Percentiles rank a stretch among this genome's conserved stretches.
These are phyloP conservation scores for Drosophila rellima DNA, from an alignment of 2,888 invertebrate species.

Conservation along the genomic window DNA sequence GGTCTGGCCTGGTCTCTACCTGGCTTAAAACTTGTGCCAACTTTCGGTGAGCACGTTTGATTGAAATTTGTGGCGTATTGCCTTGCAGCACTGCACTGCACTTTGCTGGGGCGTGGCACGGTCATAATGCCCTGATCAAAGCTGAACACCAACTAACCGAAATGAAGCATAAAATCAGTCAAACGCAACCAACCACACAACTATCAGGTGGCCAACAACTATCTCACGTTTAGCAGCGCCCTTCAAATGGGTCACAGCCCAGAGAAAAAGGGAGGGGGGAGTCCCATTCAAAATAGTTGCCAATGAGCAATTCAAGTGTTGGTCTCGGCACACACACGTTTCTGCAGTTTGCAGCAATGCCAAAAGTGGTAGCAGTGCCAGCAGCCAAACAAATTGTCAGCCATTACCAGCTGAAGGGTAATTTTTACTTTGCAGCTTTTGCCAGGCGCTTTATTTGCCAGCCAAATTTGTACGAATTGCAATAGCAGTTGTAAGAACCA, in stretches of 20 bases:
- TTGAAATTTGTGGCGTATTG: slow-evolving; percentile 82
- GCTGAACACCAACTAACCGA: slow-evolving; percentile 37
- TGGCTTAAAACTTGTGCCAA: slow-evolving; percentile 69
- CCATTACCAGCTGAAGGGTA: slow-evolving; percentile 80
- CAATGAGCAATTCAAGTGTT: slow-evolving; percentile 16
- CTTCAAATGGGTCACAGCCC: slow-evolving; percentile 32
- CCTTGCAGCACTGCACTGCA: slow-evolving; percentile 48
- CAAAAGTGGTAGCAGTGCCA: slow-evolving; percentile 14
- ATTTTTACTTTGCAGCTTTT: slow-evolving; percentile 74
- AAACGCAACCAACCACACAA: slow-evolving; percentile 21
- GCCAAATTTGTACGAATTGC: slow-evolving; percentile 81
- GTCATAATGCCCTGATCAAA: slow-evolving; percentile 61
- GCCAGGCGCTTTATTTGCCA: slow-evolving; percentile 72
- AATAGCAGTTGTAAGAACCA: slow-evolving; percentile 67
- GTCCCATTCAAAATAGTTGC: slow-evolving; percentile 10
- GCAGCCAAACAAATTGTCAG: slow-evolving; percentile 76
- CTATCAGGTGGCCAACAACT: slow-evolving; percentile 1
- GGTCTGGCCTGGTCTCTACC: slow-evolving; percentile 31
- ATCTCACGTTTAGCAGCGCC: slow-evolving; percentile 43
- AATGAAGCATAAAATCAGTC: slow-evolving; percentile 57
- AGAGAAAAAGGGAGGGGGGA: slow-evolving; percentile 1
- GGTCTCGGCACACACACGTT: slow-evolving; percentile 35
- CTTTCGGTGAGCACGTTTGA: slow-evolving; percentile 77
- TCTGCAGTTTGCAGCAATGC: slow-evolving; percentile 50
- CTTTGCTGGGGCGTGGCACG: slow-evolving; percentile 26